Conservation (phyloP, 2,797 vertebrate genomes). For the Triplophysa yarkandensis region DNA sequence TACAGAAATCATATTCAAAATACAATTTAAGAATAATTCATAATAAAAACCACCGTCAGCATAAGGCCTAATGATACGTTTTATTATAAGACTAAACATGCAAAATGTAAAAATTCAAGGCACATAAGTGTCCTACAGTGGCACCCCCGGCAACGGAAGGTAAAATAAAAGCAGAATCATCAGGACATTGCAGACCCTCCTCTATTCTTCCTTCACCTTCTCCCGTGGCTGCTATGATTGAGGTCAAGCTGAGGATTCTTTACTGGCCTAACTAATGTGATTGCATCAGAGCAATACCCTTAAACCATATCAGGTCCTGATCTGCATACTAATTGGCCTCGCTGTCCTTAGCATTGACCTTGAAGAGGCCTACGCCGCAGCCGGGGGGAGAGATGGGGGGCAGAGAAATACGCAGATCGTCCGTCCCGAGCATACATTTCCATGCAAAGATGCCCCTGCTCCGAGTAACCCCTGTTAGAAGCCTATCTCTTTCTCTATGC, state of each 20-base stretch:
- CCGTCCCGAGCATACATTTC: conserved; percentile 82
- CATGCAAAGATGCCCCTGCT: conserved; percentile 77
- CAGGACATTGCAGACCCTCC: conserved; percentile 35
- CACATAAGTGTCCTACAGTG: background rate
- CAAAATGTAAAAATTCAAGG: background rate
- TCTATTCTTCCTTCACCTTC: conserved; percentile 57
- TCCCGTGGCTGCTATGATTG: conserved; percentile 81
- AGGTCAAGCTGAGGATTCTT: conserved; percentile 87
- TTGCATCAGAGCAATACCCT: conserved; percentile 95
- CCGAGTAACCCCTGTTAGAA: conserved; percentile 68
- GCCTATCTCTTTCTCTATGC: conserved; percentile 68
- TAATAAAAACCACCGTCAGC: background rate
- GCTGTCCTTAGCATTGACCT: conserved; percentile 89
- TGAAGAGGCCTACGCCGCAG: conserved; percentile 78
- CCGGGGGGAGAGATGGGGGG: conserved; percentile 55
- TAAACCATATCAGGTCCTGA: conserved; percentile 87
- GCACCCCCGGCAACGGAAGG: background rate
- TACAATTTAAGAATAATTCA: background rate
- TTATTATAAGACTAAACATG: background rate
- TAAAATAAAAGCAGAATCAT: conserved; percentile 35
- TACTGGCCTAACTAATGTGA: conserved; percentile 92
- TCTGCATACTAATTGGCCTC: conserved; percentile 95
- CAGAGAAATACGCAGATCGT: conserved; percentile 79
- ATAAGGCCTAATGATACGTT: background rate
- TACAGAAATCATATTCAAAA: background rate